Base-by-base conservation (phyloP, 2,797 vertebrate species). In the Babyrousa celebensis region DNA sequence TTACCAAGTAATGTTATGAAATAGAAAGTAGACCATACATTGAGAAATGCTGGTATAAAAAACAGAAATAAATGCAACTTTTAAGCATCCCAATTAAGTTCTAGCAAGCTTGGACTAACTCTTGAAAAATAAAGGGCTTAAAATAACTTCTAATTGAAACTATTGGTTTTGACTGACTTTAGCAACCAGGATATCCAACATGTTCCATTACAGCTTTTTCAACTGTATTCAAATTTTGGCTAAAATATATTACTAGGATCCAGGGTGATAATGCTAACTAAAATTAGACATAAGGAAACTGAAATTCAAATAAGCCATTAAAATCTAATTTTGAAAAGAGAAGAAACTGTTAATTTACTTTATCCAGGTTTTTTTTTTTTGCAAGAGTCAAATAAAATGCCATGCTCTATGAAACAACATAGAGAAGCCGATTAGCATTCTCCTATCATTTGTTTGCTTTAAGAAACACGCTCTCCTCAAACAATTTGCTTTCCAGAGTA, bases 301-400 rank as follows among this genome's bases (percentile, higher is more conserved):
- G 87, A 70, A 29, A 63, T 1, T 1, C 67, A 88, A 96, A 68
- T 18, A 95, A 93, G 23, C 29, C 40, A 75, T 75, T 79, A 62
- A 92, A 87, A 93, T 91, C 6, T 12, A 95, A 67, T 32, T 48
- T 84, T 90, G 16, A n/a, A 62, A 84, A 71, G n/a, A 87, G 43
- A 68, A 58, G 2, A 9, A 90, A 40, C 9, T 67, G 10, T 87
- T 20, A 40, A 48, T 79, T 78, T 78, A 94, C 6, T 92, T 60
- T 77, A 79, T 36, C 15, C 12, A 48, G 43, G 36, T 15, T 71
- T 25, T n/a, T 86, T 25, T 43, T 48, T 72, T 54, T 14, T 54
- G 10, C 9, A 71, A 8, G 21, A 40, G n/a, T 12, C 0, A 48
- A 87, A 67, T 16, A 77, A 40, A 82, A 86, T 12, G 87, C 32